phyloP scores from a whole-genome alignment of 2,113 vertebrate species.

The Sturnus vulgaris region DNA sequence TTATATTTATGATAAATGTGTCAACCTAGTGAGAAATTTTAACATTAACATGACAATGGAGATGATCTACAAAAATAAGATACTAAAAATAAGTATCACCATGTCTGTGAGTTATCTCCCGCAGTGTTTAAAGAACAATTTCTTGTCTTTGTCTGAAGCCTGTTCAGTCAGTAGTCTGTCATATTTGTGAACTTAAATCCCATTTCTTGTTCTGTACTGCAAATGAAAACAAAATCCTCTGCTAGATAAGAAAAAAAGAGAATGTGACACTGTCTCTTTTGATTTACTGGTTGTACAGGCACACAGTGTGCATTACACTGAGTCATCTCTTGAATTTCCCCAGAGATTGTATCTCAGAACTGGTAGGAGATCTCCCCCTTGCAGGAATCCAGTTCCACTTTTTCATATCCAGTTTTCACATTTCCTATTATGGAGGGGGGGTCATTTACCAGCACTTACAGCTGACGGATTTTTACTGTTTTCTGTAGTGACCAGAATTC shows the following conservation, averaged over 20 bases:
- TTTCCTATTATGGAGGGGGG: neutral
- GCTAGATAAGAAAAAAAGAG: neutral
- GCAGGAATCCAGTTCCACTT: neutral
- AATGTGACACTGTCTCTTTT: constrained; percentile 47
- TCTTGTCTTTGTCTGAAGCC: neutral
- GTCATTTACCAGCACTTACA: neutral
- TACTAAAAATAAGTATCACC: neutral
- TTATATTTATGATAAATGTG: neutral
- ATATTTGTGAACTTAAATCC: neutral
- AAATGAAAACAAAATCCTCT: constrained; percentile 32
- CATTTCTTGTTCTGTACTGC: neutral
- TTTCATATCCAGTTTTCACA: neutral
- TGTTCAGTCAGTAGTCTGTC: neutral
- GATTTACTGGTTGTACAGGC: constrained; percentile 35
- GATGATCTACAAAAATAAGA: neutral
- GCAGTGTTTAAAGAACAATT: neutral
- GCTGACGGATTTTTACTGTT: neutral
- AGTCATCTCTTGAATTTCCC: constrained; percentile 10
- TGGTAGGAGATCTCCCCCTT: neutral
- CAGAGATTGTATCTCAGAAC: neutral
- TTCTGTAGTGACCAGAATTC: neutral
- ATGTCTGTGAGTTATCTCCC: neutral
- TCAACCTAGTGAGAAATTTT: neutral
- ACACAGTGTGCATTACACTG: neutral
- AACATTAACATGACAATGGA: neutral